Percentiles rank a stretch among this genome's conserved stretches.
phyloP scores from a whole-genome alignment of 2,113 vertebrate species.

The Indicator indicator region DNA sequence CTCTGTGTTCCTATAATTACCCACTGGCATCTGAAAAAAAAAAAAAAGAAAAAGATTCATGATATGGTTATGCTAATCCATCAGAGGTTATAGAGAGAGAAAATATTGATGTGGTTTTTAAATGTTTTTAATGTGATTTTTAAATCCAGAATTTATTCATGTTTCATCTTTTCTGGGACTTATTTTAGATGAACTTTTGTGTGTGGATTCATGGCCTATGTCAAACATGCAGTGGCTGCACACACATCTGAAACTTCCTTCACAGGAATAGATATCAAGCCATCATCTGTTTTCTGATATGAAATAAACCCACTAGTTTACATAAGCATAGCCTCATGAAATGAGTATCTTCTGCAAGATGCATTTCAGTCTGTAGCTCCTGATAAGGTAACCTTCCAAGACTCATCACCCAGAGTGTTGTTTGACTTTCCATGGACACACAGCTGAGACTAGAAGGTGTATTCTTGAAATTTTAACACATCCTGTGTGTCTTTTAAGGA shows the following conservation, averaged over 20 bases:
- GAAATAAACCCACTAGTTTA: not conserved
- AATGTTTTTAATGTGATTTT: conserved; percentile 29
- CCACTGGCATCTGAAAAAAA: not conserved
- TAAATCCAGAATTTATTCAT: conserved; percentile 30
- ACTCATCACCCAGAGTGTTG: not conserved
- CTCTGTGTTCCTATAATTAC: conserved; percentile 44
- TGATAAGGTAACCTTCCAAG: not conserved
- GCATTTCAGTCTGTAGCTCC: not conserved
- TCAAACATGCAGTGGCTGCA: not conserved
- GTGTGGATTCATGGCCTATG: not conserved
- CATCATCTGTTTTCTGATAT: not conserved
- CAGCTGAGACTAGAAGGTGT: not conserved
- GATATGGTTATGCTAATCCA: conserved; percentile 10
- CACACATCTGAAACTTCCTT: not conserved
- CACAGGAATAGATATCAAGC: not conserved
- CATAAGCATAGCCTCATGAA: not conserved
- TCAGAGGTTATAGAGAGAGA: conserved; percentile 13
- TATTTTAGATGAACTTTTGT: conserved; percentile 2
- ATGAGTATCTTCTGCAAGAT: not conserved
- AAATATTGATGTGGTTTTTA: conserved; percentile 16
- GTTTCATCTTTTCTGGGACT: not conserved
- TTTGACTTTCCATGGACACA: not conserved
- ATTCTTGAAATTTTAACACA: not conserved
- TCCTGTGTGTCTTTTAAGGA: not conserved
- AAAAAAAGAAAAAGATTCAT: not conserved